phyloP scores from a whole-genome alignment of 2,888 invertebrate species.

The Augiades crinisus region DNA sequence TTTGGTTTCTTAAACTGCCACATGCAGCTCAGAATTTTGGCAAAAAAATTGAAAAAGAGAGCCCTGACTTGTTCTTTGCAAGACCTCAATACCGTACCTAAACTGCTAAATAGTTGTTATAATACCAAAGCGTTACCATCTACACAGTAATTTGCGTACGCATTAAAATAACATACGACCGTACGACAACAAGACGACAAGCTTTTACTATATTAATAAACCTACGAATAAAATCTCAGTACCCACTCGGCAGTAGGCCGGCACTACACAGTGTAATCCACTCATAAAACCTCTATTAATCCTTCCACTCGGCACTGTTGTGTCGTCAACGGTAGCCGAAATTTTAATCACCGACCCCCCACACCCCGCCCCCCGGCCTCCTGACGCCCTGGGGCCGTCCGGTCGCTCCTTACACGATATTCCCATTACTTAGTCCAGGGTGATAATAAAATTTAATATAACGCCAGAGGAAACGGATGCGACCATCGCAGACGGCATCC shows the following conservation, averaged over 20 bases:
- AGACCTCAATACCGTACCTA: neutral
- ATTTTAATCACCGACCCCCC: constrained; percentile 73
- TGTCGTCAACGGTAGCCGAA: constrained; percentile 78
- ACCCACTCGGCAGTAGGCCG: constrained; percentile 40
- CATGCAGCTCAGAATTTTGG: too few relatives aligned
- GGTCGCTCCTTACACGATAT: constrained; percentile 81
- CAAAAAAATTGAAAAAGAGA: too few relatives aligned
- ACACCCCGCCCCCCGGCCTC: constrained; percentile 40
- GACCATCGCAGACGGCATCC: constrained; percentile 55
- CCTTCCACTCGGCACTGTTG: constrained; percentile 70
- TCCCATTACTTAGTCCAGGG: constrained; percentile 82
- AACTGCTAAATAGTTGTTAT: neutral
- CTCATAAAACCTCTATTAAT: constrained; percentile 76
- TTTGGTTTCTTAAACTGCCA: too few relatives aligned
- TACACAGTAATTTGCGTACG: too few relatives aligned
- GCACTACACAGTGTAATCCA: constrained; percentile 70
- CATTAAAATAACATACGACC: neutral
- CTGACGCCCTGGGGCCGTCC: constrained; percentile 65
- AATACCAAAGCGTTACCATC: too few relatives aligned
- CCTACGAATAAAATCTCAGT: constrained; percentile 55
- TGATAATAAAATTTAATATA: constrained; percentile 82
- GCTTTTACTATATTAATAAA: constrained; percentile 28
- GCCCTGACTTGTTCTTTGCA: neutral
- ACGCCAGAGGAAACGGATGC: constrained; percentile 72
- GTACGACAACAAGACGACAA: neutral